Conservation (phyloP, 2,113 vertebrate species). For the Cynopterus brachyotis region DNA sequence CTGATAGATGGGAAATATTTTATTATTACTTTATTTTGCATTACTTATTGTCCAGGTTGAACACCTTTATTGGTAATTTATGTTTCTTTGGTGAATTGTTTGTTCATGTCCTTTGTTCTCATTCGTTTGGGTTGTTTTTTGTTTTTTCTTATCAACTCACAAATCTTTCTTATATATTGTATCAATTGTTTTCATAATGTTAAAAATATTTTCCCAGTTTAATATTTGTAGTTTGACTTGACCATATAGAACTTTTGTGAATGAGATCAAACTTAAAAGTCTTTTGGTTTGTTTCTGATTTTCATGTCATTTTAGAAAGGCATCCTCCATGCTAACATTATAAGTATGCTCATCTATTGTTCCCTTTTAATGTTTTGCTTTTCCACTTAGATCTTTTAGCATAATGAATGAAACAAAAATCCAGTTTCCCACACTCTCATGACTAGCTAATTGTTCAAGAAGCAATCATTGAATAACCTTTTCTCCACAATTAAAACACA, state of each 20-base stretch:
- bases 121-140: neutral
- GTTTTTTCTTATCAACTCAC: constrained; percentile 25
- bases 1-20: neutral
- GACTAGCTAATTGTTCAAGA: neutral
- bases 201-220: neutral
- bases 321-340: neutral
- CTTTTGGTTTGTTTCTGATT: neutral
- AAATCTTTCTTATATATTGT: neutral
- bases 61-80: neutral
- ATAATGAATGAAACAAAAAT: neutral
- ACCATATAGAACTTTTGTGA: neutral
- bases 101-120: neutral
- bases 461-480: neutral
- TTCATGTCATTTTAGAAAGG: neutral
- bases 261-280: neutral
- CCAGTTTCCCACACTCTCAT: neutral
- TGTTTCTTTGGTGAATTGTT: neutral
- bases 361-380: neutral
- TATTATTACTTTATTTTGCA: neutral
- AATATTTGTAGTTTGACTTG: neutral
- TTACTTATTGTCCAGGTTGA: neutral
- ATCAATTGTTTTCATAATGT: neutral
- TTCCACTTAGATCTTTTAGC: constrained; percentile 12
- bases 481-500: neutral
- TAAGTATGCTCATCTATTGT: neutral